A percentile compares a stretch with the other conserved stretches of the same genome.
phyloP scores from a whole-genome alignment of 2,113 vertebrate genomes.

The Anhinga rufa region DNA sequence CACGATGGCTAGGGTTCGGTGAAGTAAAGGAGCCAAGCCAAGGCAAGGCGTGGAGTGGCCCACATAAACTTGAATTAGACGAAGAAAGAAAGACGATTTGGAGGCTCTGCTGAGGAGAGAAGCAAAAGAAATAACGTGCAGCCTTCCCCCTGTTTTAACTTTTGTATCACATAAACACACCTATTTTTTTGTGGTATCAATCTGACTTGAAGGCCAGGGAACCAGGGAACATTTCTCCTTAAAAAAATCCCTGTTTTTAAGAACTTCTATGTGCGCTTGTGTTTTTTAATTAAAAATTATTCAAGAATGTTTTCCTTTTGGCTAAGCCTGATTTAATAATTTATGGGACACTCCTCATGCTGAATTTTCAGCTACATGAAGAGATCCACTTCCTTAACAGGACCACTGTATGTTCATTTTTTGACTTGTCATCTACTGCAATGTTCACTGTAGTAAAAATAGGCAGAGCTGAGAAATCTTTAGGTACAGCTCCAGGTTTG shows the following conservation, averaged over 20 bases:
- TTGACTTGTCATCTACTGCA: not conserved
- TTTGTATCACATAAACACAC: not conserved
- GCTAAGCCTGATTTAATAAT: not conserved
- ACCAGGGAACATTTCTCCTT: not conserved
- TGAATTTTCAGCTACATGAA: not conserved
- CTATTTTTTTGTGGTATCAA: not conserved
- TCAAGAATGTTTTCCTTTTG: not conserved
- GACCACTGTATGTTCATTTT: not conserved
- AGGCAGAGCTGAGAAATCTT: conserved; percentile 18
- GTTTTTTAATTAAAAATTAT: not conserved
- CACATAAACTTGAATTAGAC: not conserved
- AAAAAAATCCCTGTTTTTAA: not conserved
- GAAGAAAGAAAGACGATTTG: not conserved
- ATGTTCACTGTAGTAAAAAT: conserved; percentile 1
- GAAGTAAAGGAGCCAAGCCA: not conserved
- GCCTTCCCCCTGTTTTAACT: not conserved
- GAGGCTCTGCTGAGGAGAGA: not conserved
- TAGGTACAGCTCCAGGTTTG: not conserved
- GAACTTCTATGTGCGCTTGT: not conserved
- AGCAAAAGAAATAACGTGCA: not conserved
- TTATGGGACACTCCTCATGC: not conserved
- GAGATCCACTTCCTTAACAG: not conserved
- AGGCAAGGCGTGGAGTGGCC: not conserved
- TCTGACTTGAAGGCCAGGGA: not conserved
- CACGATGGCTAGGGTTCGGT: fast-evolving